Evolutionary conservation across 2,888 invertebrate species (phyloP).

Genomic region (Drosophila flavopinicola): DNA sequence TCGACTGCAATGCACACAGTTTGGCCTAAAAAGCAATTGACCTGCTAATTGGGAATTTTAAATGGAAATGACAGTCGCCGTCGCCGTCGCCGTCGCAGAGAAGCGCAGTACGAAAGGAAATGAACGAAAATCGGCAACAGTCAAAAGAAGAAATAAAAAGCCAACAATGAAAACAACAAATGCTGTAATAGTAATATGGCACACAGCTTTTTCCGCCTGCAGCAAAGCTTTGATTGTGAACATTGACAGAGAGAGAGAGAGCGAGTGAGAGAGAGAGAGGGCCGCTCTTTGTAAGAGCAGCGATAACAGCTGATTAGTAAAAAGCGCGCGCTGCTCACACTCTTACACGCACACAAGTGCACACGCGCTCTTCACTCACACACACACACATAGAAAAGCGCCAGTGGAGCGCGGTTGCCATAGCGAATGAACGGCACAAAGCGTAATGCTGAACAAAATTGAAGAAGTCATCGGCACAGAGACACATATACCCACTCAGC

Average conservation of each 20-base stretch:
- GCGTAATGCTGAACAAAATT: conserved; percentile 66
- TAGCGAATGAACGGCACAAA: conserved; percentile 77
- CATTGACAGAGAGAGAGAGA: conserved; percentile 18
- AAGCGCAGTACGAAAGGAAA: conserved; percentile 60
- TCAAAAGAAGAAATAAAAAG: conserved; percentile 14
- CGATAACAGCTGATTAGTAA: conserved; percentile 67
- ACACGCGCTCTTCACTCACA: conserved; percentile 13
- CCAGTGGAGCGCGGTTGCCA: conserved; percentile 70
- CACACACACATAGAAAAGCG: conserved; percentile 33
- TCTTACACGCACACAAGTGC: conserved; percentile 15
- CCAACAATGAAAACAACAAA: conserved; percentile 32
- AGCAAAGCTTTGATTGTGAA: conserved; percentile 35
- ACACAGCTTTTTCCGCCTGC: conserved; percentile 61
- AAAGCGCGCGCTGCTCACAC: conserved; percentile 58
- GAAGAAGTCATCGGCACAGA: conserved; percentile 83
- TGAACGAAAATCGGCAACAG: conserved; percentile 48
- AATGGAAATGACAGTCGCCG: conserved; percentile 58
- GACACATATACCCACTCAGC: conserved; percentile 83
- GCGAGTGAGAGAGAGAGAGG: background rate
- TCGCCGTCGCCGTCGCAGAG: conserved; percentile 17
- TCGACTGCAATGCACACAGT: conserved; percentile 74
- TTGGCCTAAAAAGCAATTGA: conserved; percentile 81
- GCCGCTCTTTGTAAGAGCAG: conserved; percentile 34
- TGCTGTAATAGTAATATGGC: conserved; percentile 63
- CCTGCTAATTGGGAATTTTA: conserved; percentile 76